A percentile compares a stretch with the other conserved stretches of the same genome.
Evolutionary conservation across 2,888 invertebrate genomes (phyloP).

Genomic region (Actias luna): DNA sequence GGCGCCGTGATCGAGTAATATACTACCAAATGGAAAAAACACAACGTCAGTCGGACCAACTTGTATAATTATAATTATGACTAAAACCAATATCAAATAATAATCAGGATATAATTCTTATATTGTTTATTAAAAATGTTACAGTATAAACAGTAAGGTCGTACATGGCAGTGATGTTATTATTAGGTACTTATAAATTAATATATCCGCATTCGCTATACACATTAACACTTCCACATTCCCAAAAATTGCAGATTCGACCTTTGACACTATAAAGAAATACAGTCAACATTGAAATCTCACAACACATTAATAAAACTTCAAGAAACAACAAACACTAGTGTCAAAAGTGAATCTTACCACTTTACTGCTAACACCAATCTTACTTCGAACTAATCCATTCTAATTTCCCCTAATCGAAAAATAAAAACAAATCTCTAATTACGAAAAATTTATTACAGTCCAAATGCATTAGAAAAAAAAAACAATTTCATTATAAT

Average conservation of each 20-base stretch:
- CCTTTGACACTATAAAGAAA: conserved; percentile 55
- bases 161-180: conserved; percentile 80
- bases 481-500: conserved; percentile 35
- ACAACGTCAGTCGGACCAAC: no score
- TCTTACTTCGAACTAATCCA: conserved; percentile 51
- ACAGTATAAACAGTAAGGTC: conserved; percentile 81
- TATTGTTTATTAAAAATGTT: conserved; percentile 77
- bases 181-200: conserved; percentile 56
- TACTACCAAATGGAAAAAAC: no score
- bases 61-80: not conserved
- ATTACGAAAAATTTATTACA: conserved; percentile 44
- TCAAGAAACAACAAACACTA: conserved; percentile 62
- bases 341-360: conserved; percentile 47
- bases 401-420: conserved; percentile 58
- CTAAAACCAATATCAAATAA: conserved; percentile 21
- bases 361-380: conserved; percentile 55
- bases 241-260: conserved; percentile 31
- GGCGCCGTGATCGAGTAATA: no score
- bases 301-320: conserved; percentile 67
- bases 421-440: conserved; percentile 36
- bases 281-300: conserved; percentile 67
- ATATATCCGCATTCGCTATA: conserved; percentile 65
- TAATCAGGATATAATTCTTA: conserved; percentile 42
- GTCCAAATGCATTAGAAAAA: conserved; percentile 42
- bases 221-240: conserved; percentile 43